Evolutionary conservation across 2,797 vertebrate genomes (phyloP).

Genomic region (Lacerta viridis): DNA sequence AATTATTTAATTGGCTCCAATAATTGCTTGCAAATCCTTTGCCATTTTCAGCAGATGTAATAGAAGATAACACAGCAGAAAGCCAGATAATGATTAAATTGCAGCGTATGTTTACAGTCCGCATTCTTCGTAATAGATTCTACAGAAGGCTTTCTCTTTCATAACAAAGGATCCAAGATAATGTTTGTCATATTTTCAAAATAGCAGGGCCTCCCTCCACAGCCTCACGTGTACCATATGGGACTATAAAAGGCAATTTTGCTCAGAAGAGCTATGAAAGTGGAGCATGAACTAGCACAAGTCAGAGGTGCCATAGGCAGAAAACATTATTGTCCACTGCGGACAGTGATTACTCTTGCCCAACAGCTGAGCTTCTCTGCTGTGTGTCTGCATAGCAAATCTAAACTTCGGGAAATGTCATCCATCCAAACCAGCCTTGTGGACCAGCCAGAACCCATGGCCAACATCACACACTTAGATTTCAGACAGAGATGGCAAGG

Average conservation of each 20-base stretch:
- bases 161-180: constrained; percentile 26
- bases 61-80: constrained; percentile 43
- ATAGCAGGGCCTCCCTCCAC: background rate
- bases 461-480: background rate
- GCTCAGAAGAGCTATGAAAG: background rate
- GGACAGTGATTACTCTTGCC: constrained; percentile 13
- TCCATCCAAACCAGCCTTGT: background rate
- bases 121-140: constrained; percentile 10
- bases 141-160: constrained; percentile 17
- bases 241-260: constrained; percentile 25
- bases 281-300: background rate
- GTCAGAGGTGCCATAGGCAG: background rate
- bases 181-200: constrained; percentile 28
- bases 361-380: constrained; percentile 14
- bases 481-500: background rate
- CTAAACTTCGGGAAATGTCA: background rate
- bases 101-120: constrained; percentile 31
- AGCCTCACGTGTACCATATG: background rate
- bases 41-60: constrained; percentile 32
- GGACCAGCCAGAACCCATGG: background rate
- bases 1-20: constrained; percentile 50
- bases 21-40: constrained; percentile 35
- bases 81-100: constrained; percentile 52
- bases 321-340: background rate
- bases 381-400: background rate